Evolutionary conservation across 2,797 vertebrate species (phyloP).

Genomic region (Gambelia wislizenii): DNA sequence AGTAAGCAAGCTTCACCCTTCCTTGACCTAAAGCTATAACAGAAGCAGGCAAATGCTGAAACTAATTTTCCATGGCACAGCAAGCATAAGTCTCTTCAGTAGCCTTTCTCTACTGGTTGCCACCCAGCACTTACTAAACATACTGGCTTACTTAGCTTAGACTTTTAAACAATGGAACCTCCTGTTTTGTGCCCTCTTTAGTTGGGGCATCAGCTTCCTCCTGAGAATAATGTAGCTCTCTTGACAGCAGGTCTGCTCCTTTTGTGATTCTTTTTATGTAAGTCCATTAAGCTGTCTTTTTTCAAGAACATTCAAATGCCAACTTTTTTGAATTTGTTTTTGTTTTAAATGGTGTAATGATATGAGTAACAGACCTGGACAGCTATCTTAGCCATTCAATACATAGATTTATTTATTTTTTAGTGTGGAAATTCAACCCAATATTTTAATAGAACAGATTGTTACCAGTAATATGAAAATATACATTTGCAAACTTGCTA

Average conservation of each 20-base stretch:
- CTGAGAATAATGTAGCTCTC: constrained; percentile 47
- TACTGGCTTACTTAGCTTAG: background rate
- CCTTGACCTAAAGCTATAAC: background rate
- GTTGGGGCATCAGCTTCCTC: constrained; percentile 62
- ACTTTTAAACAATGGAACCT: constrained; percentile 65
- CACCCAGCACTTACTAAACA: background rate
- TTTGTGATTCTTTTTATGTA: constrained; percentile 15
- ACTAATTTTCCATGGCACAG: background rate
- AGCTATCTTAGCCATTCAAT: constrained; percentile 20
- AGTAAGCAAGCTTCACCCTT: background rate
- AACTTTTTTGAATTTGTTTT: background rate
- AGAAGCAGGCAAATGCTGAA: background rate
- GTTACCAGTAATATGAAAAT: background rate
- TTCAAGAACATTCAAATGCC: constrained; percentile 47
- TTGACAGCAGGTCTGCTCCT: constrained; percentile 52
- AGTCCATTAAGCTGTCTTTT: background rate
- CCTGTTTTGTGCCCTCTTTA: constrained; percentile 59
- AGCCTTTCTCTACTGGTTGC: background rate
- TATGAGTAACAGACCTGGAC: constrained; percentile 25
- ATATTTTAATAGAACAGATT: background rate
- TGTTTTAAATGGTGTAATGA: background rate
- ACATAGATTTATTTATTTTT: background rate
- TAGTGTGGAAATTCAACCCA: background rate
- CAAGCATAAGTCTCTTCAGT: background rate
- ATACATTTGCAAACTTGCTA: background rate